Base-by-base conservation (phyloP, 2,113 vertebrate genomes). In the Actenoides hombroni region DNA sequence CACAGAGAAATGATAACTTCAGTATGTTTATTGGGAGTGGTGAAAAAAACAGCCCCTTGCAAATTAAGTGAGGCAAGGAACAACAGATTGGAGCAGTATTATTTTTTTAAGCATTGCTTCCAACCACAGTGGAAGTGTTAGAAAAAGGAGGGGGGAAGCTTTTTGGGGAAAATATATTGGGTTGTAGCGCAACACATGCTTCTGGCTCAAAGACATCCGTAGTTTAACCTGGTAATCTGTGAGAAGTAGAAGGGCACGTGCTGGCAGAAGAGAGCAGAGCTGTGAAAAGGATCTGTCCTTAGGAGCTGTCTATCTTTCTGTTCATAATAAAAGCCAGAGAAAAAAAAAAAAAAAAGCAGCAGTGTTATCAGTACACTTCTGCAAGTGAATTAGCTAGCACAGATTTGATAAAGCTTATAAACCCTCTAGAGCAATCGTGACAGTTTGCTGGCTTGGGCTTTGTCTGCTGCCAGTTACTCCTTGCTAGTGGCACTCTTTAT, bases 341-440 rank as follows among this genome's bases (percentile, higher is more conserved):
- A 51, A 51, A 51, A 51, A 51, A 49, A 24, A 11, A 46, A 93
- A 89, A 92, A 96, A 98, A 94, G 94, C 90, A 92, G 80, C 93
- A 87, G 90, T 94, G 98, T 99, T 99, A 98, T 98, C 98, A 98
- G 98, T 96, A 96, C 97, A 98, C 98, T 98, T 98, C 97, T 97
- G 97, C 98, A 98, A 98, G 98, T 98, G 98, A 99, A 99, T 99
- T 99, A 99, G 98, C 98, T 97, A 97, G 97, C 97, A 97, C 98
- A 97, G 98, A 98, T 98, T 98, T 98, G 98, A 99, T 98, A 99
- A 98, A 98, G 97, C 97, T 98, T 97, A 97, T 97, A 98, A 98
- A 97, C 97, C 97, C 97, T 98, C 98, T 95, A 96, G 97, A 98
- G 97, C 96, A 95, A 97, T 94, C 28, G 90, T 98, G 98, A 98